These are phyloP conservation scores for Gymnogyps californianus DNA, from an alignment of 2,113 vertebrate genomes.

Conservation along the genomic window DNA sequence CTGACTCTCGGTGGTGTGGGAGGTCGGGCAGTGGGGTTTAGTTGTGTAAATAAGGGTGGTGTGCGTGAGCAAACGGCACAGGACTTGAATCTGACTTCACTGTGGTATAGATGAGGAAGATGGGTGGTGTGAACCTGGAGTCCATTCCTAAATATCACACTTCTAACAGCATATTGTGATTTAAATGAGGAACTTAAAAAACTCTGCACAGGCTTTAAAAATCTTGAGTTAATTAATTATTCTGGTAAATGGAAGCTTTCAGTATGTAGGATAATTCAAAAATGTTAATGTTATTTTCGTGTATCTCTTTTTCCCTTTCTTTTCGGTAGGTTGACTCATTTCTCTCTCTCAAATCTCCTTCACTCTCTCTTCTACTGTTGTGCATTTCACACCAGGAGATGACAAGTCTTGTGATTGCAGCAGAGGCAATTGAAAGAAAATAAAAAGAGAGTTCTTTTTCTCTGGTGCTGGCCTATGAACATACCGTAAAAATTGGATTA, in stretches of 20 bases:
- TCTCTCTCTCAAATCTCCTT: not conserved
- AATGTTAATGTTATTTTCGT: slow-evolving; percentile 20
- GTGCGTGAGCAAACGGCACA: not conserved
- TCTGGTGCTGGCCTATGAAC: slow-evolving; percentile 50
- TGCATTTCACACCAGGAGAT: slow-evolving; percentile 66
- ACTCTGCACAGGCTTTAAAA: not conserved
- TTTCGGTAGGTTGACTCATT: not conserved
- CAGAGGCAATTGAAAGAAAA: slow-evolving; percentile 65
- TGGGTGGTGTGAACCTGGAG: not conserved
- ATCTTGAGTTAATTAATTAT: not conserved
- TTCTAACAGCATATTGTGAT: not conserved
- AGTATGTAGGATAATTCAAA: not conserved
- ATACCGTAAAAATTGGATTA: slow-evolving; percentile 68
- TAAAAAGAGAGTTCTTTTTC: slow-evolving; percentile 48
- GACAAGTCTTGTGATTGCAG: slow-evolving; percentile 61
- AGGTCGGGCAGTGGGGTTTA: not conserved
- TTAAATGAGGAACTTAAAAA: not conserved
- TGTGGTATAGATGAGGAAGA: not conserved
- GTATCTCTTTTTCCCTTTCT: not conserved
- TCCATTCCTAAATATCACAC: not conserved
- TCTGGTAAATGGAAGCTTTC: not conserved
- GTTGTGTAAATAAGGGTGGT: rapidly evolving
- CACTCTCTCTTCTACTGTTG: slow-evolving; percentile 26
- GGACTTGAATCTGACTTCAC: not conserved
- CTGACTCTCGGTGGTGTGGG: not conserved